phyloP scores from a whole-genome alignment of 2,113 vertebrate species.

The Rhinichthys klamathensis region DNA sequence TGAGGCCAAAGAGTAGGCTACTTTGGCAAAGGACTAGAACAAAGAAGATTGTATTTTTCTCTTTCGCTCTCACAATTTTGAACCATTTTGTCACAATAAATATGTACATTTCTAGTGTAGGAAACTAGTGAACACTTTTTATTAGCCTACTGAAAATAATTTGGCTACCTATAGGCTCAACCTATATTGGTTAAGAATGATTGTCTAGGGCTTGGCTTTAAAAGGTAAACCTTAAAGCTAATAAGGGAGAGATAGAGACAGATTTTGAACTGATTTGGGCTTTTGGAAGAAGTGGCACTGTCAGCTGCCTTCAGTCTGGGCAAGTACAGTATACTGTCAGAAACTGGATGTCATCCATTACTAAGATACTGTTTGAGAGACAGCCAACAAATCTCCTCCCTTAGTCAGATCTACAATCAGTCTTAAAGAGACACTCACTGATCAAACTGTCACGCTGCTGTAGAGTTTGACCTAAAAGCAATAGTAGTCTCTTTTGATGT shows the following conservation, averaged over 20 bases:
- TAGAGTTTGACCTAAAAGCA: conserved; percentile 3
- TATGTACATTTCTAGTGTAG: not conserved
- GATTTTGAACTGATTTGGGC: not conserved
- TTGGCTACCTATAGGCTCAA: too few species aligned
- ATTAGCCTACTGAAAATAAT: not conserved
- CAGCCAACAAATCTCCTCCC: not conserved
- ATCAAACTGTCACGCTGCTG: not conserved
- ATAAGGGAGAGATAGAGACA: not conserved
- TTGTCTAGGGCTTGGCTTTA: too few species aligned
- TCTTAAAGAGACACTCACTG: not conserved
- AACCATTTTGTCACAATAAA: not conserved
- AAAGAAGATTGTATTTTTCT: conserved; percentile 15
- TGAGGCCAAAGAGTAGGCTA: not conserved
- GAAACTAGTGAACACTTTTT: not conserved
- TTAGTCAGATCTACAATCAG: not conserved
- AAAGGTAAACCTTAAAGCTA: too few species aligned
- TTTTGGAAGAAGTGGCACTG: not conserved
- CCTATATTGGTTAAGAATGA: too few species aligned
- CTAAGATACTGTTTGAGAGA: not conserved
- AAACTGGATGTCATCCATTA: not conserved
- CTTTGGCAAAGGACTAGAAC: conserved; percentile 20
- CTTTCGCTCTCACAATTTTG: not conserved
- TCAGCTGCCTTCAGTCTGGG: conserved; percentile 8
- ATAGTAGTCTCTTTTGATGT: not conserved
- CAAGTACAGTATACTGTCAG: not conserved